Conservation (phyloP, 53 echinoderm and acorn worm species). For the Holothuria leucospilota region DNA sequence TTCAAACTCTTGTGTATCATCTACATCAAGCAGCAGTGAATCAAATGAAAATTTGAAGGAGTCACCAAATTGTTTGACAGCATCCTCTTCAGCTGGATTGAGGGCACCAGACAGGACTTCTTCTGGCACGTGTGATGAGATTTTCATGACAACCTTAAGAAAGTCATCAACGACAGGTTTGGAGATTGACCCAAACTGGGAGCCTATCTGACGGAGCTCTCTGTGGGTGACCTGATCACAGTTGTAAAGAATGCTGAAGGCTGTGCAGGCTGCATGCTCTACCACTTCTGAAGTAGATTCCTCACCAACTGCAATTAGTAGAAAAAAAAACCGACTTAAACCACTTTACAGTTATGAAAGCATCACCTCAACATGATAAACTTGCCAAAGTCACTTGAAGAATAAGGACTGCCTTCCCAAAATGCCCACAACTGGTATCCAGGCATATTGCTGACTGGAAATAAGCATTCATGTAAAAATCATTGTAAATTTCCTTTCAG, state of each 20-base stretch:
- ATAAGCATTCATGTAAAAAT: too few species aligned
- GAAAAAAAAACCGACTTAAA: neutral
- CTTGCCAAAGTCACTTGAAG: too few species aligned
- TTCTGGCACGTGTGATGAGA: slow-evolving; percentile 19
- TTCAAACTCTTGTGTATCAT: slow-evolving; percentile 26
- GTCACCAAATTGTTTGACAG: neutral
- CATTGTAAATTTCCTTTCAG: too few species aligned
- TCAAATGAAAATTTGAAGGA: slow-evolving; percentile 17
- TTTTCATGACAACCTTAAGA: neutral
- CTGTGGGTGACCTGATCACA: slow-evolving; percentile 28
- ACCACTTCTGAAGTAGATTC: slow-evolving; percentile 27
- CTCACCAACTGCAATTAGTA: slow-evolving; percentile 21
- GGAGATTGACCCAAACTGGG: slow-evolving; percentile 34
- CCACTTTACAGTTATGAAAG: neutral
- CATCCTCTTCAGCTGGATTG: neutral
- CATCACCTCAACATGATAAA: slow-evolving; percentile 8
- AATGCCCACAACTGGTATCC: too few species aligned
- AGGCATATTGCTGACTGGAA: too few species aligned
- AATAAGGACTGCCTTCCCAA: too few species aligned
- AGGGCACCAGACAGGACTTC: neutral
- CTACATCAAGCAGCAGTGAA: neutral
- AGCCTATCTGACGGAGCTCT: slow-evolving; percentile 34
- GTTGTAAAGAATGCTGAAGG: slow-evolving; percentile 26
- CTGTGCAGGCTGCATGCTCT: slow-evolving; percentile 32
- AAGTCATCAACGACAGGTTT: slow-evolving; percentile 15